Evolutionary conservation across 2,113 vertebrate genomes (phyloP).

Genomic region (Vidua macroura): DNA sequence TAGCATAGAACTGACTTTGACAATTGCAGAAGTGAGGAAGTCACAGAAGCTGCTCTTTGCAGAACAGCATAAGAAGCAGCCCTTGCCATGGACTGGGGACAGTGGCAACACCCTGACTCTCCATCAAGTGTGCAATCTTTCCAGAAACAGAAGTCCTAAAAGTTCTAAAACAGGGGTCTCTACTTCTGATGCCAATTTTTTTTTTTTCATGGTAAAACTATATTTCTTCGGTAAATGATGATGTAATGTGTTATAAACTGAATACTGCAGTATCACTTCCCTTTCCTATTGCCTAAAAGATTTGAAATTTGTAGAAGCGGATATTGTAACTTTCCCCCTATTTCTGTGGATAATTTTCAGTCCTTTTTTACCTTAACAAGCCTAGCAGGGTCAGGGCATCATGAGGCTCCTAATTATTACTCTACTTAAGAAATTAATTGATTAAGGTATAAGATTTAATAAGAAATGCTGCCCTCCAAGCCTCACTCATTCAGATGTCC

Average conservation of each 20-base stretch:
- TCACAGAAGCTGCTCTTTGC: neutral
- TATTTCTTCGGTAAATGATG: neutral
- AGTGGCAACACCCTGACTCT: neutral
- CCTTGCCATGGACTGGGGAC: neutral
- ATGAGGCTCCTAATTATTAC: neutral
- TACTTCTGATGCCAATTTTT: rapidly evolving
- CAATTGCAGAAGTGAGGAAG: neutral
- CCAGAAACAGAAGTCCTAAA: neutral
- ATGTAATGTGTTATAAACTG: neutral
- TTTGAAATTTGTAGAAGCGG: neutral
- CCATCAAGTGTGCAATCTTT: neutral
- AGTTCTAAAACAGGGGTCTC: neutral
- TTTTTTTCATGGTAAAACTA: neutral
- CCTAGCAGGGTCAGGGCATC: neutral
- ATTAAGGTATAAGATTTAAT: neutral
- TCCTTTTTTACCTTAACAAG: neutral
- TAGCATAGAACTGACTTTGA: neutral
- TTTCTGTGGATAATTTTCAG: neutral
- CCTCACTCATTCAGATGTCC: neutral
- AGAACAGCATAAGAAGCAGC: neutral
- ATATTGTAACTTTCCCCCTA: neutral
- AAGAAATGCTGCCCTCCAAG: neutral
- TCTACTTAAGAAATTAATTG: neutral
- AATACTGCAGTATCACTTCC: neutral
- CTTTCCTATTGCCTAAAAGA: neutral